Conservation (phyloP, 2,888 invertebrate genomes). For the Cryptocephalus moraei region DNA sequence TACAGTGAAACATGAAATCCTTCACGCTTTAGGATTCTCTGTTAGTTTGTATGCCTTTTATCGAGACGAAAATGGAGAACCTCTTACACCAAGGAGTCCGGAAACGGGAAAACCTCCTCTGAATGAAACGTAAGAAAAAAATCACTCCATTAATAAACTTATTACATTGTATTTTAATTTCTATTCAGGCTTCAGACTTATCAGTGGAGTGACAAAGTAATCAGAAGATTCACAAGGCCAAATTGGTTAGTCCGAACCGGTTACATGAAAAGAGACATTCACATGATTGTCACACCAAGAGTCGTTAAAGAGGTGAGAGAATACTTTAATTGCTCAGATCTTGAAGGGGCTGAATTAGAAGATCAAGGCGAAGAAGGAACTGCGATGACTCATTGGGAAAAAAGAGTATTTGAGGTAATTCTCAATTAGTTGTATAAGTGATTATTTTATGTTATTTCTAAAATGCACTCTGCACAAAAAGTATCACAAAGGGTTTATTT, state of each 20-base stretch:
- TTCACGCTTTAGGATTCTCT: conserved; percentile 96
- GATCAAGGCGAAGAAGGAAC: conserved; percentile 98
- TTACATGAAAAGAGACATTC: conserved; percentile 32
- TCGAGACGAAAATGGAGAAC: conserved; percentile 81
- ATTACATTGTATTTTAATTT: not conserved
- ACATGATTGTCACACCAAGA: conserved; percentile 63
- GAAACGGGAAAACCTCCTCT: conserved; percentile 83
- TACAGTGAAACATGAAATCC: conserved; percentile 96
- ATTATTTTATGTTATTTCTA: no score
- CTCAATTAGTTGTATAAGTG: conserved; percentile 6
- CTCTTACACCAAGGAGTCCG: conserved; percentile 66
- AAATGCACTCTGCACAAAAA: no score
- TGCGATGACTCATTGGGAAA: conserved; percentile 96
- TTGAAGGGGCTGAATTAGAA: conserved; percentile 96
- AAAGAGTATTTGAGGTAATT: conserved; percentile 86
- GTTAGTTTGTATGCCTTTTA: conserved; percentile 95
- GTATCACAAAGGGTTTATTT: no score
- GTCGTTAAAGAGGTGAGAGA: conserved; percentile 79
- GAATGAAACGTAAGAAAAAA: conserved; percentile 66
- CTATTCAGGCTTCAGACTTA: conserved; percentile 72
- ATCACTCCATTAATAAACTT: not conserved
- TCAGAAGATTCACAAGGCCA: conserved; percentile 56
- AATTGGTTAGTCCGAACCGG: conserved; percentile 33
- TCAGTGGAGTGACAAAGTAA: conserved; percentile 88
- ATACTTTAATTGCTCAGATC: conserved; percentile 75